Evolutionary conservation across 2,797 vertebrate genomes (phyloP), one percentile per base, ranked within the genome.

Genomic region (Oreonectes daqikongensis): DNA sequence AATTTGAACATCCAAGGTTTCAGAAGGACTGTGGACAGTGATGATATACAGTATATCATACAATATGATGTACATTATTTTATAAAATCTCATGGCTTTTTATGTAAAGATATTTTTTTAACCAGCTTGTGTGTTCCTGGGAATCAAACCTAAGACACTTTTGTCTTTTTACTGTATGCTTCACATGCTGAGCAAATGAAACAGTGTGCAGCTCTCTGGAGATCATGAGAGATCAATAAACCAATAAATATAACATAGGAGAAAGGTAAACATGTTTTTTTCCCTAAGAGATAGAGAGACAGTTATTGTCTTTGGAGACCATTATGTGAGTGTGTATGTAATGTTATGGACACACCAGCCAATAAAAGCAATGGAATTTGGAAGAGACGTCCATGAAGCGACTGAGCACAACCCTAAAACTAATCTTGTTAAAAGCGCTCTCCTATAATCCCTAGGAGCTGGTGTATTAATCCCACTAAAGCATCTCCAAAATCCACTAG

Each of bases 381-480:
- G 6, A 64, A 63, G 38, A 50, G 35, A 64, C 10, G 22, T 11
- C 59, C 59, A 40, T 77, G 32, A 72, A 73, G 42, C 48, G 70
- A 74, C 48, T 81, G 69, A 69, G 69, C 32, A 65, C 57, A 72
- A 64, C 10, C 24, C 68, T 55, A 76, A 78, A 80, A 79, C 48
- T 78, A 80, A 81, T 83, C 84, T 72, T 72, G 79, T 83, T 79
- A 83, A 75, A 81, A 85, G 79, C 75, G 40, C 67, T 75, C 53
- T 69, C 73, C 79, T 52, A 18, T 77, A 81, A 84, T 81, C 81
- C 83, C 30, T 40, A 72, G 53, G 30, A 76, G 70, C 70, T 40
- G 73, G 52, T 35, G 28, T 81, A 79, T 75, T 83, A 81, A 84
- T 82, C 75, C 80, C 55, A 80, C 55, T 75, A 80, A 78, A 80